Evolutionary conservation across 2,888 invertebrate species (phyloP).

Genomic region (Serrognathus titanus): DNA sequence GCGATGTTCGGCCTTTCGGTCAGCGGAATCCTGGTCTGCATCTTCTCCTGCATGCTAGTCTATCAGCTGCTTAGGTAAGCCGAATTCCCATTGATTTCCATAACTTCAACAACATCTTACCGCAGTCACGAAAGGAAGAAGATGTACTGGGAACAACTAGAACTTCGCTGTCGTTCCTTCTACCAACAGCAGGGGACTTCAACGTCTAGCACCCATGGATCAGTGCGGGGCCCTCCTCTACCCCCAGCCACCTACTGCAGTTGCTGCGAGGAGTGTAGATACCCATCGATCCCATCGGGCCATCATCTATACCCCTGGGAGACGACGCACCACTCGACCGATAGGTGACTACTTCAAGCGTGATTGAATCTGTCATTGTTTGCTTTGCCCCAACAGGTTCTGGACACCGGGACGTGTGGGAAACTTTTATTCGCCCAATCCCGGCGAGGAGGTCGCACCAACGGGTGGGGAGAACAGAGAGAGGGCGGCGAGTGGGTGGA

Average conservation of each 20-base stretch:
- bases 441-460: conserved; percentile 55
- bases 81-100: not conserved
- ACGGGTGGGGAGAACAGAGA: conserved; percentile 33
- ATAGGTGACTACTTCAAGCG: conserved; percentile 38
- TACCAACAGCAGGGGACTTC: conserved; percentile 58
- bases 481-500: conserved; percentile 55
- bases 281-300: conserved; percentile 54
- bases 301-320: conserved; percentile 60
- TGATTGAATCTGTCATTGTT: not conserved
- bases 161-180: conserved; percentile 76
- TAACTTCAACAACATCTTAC: conserved; percentile 15
- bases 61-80: conserved; percentile 77
- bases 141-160: conserved; percentile 92
- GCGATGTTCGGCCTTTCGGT: conserved; percentile 91
- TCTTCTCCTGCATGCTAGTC: conserved; percentile 89
- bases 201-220: conserved; percentile 42
- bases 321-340: conserved; percentile 42
- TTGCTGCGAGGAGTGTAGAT: conserved; percentile 70
- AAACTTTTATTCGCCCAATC: conserved; percentile 82
- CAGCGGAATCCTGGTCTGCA: conserved; percentile 84
- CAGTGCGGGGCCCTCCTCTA: conserved; percentile 48
- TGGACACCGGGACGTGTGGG: conserved; percentile 66
- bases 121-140: conserved; percentile 86
- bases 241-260: conserved; percentile 55
- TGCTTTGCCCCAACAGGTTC: conserved; percentile 42